These are phyloP conservation scores for Eremophila alpestris DNA, from an alignment of 2,797 vertebrate species.

Conservation along the genomic window DNA sequence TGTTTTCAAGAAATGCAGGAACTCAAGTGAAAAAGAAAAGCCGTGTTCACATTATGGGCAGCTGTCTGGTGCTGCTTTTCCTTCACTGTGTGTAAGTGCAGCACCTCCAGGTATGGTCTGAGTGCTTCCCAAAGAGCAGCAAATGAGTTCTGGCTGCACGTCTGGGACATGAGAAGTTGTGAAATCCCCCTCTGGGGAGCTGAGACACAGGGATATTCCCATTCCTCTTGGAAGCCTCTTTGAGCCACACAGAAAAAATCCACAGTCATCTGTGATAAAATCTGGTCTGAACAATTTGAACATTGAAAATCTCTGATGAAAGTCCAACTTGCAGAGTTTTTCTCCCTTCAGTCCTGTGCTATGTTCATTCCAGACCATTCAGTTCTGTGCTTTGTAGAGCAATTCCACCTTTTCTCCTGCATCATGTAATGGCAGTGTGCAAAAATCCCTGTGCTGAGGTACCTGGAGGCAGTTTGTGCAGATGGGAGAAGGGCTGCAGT, in stretches of 20 bases:
- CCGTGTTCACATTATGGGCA: fast-evolving
- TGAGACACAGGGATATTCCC: background rate
- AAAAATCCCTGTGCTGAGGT: background rate
- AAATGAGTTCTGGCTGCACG: background rate
- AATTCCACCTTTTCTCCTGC: background rate
- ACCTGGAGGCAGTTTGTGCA: background rate
- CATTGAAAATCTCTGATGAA: background rate
- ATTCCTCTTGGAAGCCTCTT: background rate
- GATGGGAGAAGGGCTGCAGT: background rate
- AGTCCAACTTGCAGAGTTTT: background rate
- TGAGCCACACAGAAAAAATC: background rate
- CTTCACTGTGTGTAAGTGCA: background rate
- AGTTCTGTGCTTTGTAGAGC: background rate
- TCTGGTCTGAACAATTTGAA: background rate
- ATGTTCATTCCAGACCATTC: fast-evolving
- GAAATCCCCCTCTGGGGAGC: background rate
- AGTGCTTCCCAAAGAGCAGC: background rate
- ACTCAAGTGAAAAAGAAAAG: background rate
- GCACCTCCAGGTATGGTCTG: background rate
- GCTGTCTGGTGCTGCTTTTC: background rate
- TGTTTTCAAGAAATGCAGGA: background rate
- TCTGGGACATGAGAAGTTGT: background rate
- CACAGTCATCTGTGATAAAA: background rate
- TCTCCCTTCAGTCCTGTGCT: background rate
- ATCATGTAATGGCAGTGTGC: fast-evolving